Conservation (phyloP, 2,888 invertebrate genomes). For the Mythimna ferrago region DNA sequence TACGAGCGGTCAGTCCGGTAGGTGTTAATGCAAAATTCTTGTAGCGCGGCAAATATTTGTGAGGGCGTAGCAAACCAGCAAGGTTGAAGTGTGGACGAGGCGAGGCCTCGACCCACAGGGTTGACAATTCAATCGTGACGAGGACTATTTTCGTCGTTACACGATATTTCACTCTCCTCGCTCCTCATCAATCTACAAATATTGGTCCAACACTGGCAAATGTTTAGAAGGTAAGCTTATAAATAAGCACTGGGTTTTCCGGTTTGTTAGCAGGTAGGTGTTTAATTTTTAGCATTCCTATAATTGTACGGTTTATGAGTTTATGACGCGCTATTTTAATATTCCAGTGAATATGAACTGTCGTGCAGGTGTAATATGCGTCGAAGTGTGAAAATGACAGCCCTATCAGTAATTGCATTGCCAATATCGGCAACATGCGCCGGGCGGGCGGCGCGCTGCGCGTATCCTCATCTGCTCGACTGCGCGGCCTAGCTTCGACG, state of each 20-base stretch:
- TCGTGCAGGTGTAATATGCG: conserved; percentile 8
- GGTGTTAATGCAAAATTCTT: conserved; percentile 85
- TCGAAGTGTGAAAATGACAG: conserved; percentile 54
- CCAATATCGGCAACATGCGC: conserved; percentile 70
- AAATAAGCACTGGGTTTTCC: conserved; percentile 38
- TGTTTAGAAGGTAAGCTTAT: conserved; percentile 38
- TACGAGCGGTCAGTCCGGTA: conserved; percentile 71
- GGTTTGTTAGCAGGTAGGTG: conserved; percentile 3
- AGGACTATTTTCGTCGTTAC: conserved; percentile 53
- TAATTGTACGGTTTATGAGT: neutral
- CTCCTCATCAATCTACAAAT: conserved; percentile 34
- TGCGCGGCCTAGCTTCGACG: conserved; percentile 70
- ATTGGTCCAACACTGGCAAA: conserved; percentile 36
- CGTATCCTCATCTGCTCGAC: conserved; percentile 69
- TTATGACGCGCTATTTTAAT: neutral
- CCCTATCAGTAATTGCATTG: conserved; percentile 77
- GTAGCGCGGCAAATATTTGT: conserved; percentile 81
- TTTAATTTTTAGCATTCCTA: conserved; percentile 4
- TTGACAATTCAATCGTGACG: conserved; percentile 61
- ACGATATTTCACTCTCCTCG: conserved; percentile 54
- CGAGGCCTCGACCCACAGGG: conserved; percentile 60
- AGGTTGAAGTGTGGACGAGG: conserved; percentile 62
- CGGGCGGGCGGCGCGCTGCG: conserved; percentile 58
- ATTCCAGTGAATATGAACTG: no score
- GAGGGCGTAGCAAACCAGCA: conserved; percentile 72